Percentiles rank a stretch among this genome's conserved stretches.
These are phyloP conservation scores for Leptinotarsa rubiginosa DNA, from an alignment of 2,888 invertebrate species.

Conservation along the genomic window DNA sequence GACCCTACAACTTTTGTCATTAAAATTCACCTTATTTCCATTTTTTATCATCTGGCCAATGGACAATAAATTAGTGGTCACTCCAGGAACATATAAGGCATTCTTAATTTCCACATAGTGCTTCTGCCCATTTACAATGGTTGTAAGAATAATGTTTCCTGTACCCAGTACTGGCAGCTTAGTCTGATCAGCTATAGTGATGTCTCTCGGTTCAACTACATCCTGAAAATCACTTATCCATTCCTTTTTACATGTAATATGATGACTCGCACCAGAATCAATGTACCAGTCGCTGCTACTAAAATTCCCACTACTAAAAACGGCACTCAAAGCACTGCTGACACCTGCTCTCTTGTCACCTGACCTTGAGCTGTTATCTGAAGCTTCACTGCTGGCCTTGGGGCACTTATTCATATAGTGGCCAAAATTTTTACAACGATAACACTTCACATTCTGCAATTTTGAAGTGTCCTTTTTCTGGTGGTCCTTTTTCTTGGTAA, in stretches of 20 bases:
- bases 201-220: constrained; percentile 16
- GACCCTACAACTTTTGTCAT: constrained; percentile 27
- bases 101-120: constrained; percentile 23
- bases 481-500: neutral
- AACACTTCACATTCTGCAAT: neutral
- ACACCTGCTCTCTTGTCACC: neutral
- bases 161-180: constrained; percentile 25
- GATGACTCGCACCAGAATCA: constrained; percentile 27
- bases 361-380: neutral
- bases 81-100: constrained; percentile 27
- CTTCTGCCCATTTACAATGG: constrained; percentile 19
- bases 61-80: constrained; percentile 38
- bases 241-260: constrained; percentile 36
- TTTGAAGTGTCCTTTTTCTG: constrained; percentile 17
- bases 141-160: constrained; percentile 25
- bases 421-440: neutral
- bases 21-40: constrained; percentile 15
- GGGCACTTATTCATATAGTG: neutral
- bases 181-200: constrained; percentile 33
- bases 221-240: constrained; percentile 23
- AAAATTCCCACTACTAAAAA: neutral
- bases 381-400: neutral
- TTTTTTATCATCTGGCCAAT: constrained; percentile 27
- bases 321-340: neutral
- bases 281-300: constrained; percentile 37